Base-by-base conservation (phyloP, 1,140 invertebrate species). In the Eumeta japonica region DNA sequence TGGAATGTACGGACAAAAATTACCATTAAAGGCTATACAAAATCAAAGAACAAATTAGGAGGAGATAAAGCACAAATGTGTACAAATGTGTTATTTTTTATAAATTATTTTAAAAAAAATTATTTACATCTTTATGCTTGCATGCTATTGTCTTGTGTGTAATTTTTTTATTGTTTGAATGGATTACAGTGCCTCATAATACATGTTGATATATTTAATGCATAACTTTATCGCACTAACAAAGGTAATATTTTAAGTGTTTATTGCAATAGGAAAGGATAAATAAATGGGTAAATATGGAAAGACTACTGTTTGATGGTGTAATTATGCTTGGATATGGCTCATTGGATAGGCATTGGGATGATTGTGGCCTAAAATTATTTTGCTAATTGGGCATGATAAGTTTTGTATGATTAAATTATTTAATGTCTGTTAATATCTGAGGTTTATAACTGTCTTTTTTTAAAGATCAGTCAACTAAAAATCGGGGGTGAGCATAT, bases 31-130 rank as follows among this genome's bases (percentile, higher is more conserved):
- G 46, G 41, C 39, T 41, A 47, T 33, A n/a, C n/a, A n/a, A 45
- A 44, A 30, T 48, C 39, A 51, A 54, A 44, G 54, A 55, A 58
- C 51, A 60, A 61, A 57, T 46, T 47, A 56, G 39, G 38, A 49
- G 48, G 63, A 66, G 50, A 44, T 50, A 57, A 55, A 62, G 68
- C 65, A 73, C 65, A 68, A 68, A 64, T 37, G 42, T 52, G 62
- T 64, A 67, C 56, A 70, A 72, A 65, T 55, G 49, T 44, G 43
- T 39, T 44, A 46, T 58, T 49, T 39, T 46, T 46, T 41, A 48
- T 39, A 40, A 45, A 36, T 35, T 38, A 28, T 45, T 41, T 40
- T 45, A 41, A 42, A 36, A 37, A 15, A 36, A 36, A 15, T 36
- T 38, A 29, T 38, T 29, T 14, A 16, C 31, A 19, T 16, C 17